Conservation (phyloP, 2,797 vertebrate genomes). For the Sparidentex hasta region DNA sequence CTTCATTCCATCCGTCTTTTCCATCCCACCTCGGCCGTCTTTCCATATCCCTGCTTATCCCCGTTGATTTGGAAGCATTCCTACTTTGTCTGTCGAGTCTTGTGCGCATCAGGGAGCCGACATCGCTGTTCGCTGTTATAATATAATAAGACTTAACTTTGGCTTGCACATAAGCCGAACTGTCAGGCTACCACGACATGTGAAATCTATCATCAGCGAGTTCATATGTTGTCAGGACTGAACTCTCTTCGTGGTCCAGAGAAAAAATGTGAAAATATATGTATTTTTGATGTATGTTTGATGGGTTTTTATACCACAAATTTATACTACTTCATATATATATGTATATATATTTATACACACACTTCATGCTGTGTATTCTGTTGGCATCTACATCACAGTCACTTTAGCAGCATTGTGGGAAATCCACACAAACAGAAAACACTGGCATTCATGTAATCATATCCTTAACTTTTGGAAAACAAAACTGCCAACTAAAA, state of each 20-base stretch:
- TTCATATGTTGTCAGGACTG: not conserved
- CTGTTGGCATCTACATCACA: not conserved
- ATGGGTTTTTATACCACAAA: not conserved
- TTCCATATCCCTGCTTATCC: constrained; percentile 41
- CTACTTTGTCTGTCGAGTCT: not conserved
- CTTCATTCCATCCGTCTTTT: constrained; percentile 28
- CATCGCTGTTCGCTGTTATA: constrained; percentile 13
- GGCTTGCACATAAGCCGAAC: constrained; percentile 16
- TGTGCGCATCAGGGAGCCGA: constrained; percentile 22
- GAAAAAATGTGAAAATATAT: not conserved
- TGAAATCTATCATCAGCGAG: not conserved
- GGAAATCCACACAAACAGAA: not conserved
- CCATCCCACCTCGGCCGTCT: constrained; percentile 40
- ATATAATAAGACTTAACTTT: constrained; percentile 37
- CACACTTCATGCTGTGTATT: no score
- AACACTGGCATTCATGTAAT: not conserved
- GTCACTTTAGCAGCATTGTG: not conserved
- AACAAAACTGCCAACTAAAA: not conserved
- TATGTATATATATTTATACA: no score
- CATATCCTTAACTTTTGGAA: not conserved
- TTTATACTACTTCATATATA: not conserved
- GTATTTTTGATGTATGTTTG: not conserved
- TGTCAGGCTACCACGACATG: constrained; percentile 13
- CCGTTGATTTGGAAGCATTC: constrained; percentile 41
- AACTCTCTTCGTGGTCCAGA: not conserved